Conservation (phyloP, 2,113 vertebrate genomes). For the Bombycilla garrulus region DNA sequence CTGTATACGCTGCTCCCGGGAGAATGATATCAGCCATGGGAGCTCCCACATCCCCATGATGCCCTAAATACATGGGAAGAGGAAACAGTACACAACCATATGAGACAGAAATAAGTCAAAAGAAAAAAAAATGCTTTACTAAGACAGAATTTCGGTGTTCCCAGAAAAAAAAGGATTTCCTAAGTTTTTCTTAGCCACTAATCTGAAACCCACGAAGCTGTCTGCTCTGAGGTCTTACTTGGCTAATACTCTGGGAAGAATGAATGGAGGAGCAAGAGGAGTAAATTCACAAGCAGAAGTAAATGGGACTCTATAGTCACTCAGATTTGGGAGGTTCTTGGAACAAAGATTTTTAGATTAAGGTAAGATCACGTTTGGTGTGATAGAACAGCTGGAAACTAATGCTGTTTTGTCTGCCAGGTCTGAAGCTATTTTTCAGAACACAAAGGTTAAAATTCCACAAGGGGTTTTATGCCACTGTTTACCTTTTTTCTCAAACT, state of each 20-base stretch:
- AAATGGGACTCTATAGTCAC: background rate
- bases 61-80: conserved; percentile 74
- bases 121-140: background rate
- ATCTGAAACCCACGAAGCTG: background rate
- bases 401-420: background rate
- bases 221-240: background rate
- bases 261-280: background rate
- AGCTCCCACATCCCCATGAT: conserved; percentile 93
- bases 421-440: background rate
- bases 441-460: background rate
- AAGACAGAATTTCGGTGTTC: background rate
- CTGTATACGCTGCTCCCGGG: conserved; percentile 93
- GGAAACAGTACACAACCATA: background rate
- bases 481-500: background rate
- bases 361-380: background rate
- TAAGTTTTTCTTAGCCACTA: background rate
- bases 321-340: background rate
- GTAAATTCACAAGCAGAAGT: background rate
- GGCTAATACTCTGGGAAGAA: background rate
- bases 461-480: background rate
- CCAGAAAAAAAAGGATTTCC: background rate
- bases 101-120: background rate
- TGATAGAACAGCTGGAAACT: background rate
- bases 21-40: conserved; percentile 92
- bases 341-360: background rate